Evolutionary conservation across 2,797 vertebrate species (phyloP).

Genomic region (Etheostoma nigrum): DNA sequence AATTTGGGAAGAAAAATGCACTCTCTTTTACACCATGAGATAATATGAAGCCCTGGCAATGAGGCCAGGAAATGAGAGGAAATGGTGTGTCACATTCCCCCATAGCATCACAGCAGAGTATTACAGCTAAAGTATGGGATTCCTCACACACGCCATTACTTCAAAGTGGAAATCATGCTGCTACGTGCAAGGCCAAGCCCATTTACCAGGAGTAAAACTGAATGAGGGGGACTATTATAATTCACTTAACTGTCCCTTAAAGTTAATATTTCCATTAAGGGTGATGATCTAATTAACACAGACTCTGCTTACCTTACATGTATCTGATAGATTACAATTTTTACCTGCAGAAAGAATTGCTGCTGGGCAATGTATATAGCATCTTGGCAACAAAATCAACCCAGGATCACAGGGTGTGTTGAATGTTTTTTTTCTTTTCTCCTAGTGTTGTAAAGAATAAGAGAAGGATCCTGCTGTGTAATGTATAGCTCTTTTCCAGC

Average conservation of each 20-base stretch:
- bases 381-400: constrained; percentile 2
- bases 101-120: constrained; percentile 68
- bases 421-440: constrained; percentile 28
- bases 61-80: constrained; percentile 63
- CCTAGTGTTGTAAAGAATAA: constrained; percentile 3
- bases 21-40: constrained; percentile 13
- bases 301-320: constrained; percentile 18
- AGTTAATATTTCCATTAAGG: constrained; percentile 17
- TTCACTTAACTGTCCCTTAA: constrained; percentile 26
- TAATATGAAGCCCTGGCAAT: constrained; percentile 43
- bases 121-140: constrained; percentile 74
- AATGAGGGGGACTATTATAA: constrained; percentile 6
- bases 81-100: constrained; percentile 68
- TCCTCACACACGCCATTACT: constrained; percentile 76
- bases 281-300: constrained; percentile 25
- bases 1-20: constrained; percentile 11
- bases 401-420: constrained; percentile 10
- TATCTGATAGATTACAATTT: constrained; percentile 16
- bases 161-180: constrained; percentile 68
- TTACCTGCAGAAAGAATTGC: constrained; percentile 8
- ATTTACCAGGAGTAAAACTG: constrained; percentile 32
- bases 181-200: constrained; percentile 61
- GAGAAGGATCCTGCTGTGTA: constrained; percentile 38
- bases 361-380: background rate
- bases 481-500: constrained; percentile 50